A percentile compares a stretch with the other conserved stretches of the same genome.
phyloP scores from a whole-genome alignment of 2,113 vertebrate genomes.

The Toxotes jaculatrix region DNA sequence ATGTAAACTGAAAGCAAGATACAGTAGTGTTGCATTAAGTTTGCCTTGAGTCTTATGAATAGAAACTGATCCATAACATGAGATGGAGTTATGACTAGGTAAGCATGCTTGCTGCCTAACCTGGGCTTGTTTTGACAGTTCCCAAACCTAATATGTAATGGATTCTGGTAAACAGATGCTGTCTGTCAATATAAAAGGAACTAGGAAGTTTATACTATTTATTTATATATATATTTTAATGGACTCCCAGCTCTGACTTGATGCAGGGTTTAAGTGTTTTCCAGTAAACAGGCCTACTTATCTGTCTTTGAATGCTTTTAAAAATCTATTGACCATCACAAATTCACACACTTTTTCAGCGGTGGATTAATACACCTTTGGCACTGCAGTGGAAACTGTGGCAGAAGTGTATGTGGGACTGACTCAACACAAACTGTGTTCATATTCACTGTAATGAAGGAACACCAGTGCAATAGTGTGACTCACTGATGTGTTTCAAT shows the following conservation, averaged over 20 bases:
- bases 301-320: neutral
- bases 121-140: neutral
- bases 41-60: conserved; percentile 6
- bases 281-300: neutral
- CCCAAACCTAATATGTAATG: neutral
- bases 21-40: neutral
- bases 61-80: neutral
- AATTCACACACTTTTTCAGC: too few relatives aligned
- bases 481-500: neutral
- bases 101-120: conserved; percentile 13
- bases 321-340: neutral
- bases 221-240: too few relatives aligned
- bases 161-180: neutral
- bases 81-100: neutral
- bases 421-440: neutral
- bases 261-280: neutral
- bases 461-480: neutral
- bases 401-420: neutral
- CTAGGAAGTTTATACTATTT: neutral
- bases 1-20: conserved; percentile 13
- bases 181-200: conserved; percentile 11
- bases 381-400: neutral
- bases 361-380: conserved; percentile 28
- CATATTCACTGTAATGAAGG: neutral
- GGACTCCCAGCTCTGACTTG: neutral